Conservation (phyloP, 2,888 invertebrate species). For the Dichetophora obliterata region DNA sequence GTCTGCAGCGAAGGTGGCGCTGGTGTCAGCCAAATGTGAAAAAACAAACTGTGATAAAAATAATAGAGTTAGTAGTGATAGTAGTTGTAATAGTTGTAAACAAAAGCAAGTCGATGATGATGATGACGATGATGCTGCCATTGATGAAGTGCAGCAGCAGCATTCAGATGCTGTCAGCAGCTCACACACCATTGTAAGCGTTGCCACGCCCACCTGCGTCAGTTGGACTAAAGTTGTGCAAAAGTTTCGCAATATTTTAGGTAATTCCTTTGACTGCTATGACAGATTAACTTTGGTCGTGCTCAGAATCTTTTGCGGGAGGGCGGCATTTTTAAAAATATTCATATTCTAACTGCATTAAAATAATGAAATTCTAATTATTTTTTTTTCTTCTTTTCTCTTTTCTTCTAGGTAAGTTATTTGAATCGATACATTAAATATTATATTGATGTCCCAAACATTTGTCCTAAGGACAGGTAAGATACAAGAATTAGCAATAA, state of each 20-base stretch:
- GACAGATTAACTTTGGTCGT: not conserved
- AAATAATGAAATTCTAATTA: constrained; percentile 4
- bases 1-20: not conserved
- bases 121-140: not conserved
- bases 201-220: constrained; percentile 65
- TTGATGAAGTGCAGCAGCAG: constrained; percentile 29
- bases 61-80: constrained; percentile 44
- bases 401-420: constrained; percentile 58
- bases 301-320: no score
- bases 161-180: constrained; percentile 38
- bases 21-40: constrained; percentile 40
- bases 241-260: constrained; percentile 64
- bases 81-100: constrained; percentile 29
- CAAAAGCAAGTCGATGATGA: not conserved
- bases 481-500: constrained; percentile 31
- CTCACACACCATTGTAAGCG: constrained; percentile 52
- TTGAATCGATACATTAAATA: not conserved
- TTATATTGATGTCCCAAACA: not conserved
- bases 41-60: constrained; percentile 51
- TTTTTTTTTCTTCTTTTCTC: constrained; percentile 33
- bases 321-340: not conserved
- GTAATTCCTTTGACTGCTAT: constrained; percentile 53
- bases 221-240: constrained; percentile 68
- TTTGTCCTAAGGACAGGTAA: constrained; percentile 18
- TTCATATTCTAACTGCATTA: not conserved